These are phyloP conservation scores for Tetropium fuscum DNA, from an alignment of 2,888 invertebrate species.

Conservation along the genomic window DNA sequence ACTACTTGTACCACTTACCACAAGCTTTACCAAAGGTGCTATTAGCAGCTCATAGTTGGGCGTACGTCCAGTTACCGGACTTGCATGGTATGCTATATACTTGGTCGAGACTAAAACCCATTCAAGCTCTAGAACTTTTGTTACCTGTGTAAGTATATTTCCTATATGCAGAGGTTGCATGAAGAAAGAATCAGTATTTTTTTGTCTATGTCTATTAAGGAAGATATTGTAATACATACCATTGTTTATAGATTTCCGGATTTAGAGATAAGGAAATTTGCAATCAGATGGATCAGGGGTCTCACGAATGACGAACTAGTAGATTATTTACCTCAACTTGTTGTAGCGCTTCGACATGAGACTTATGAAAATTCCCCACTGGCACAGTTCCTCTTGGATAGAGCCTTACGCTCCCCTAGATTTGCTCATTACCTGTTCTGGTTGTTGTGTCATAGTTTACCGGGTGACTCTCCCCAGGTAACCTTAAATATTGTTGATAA, in stretches of 20 bases:
- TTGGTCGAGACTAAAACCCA: conserved; percentile 89
- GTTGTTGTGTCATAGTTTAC: conserved; percentile 87
- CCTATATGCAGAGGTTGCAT: too few relatives aligned
- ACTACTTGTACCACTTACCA: conserved; percentile 86
- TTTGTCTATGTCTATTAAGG: too few relatives aligned
- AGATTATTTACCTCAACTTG: conserved; percentile 92
- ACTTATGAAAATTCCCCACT: conserved; percentile 92
- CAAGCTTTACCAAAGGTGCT: conserved; percentile 89
- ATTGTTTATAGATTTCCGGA: conserved; percentile 86
- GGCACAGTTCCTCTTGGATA: conserved; percentile 83
- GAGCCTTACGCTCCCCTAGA: conserved; percentile 87
- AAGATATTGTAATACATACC: too few relatives aligned
- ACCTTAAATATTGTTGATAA: too few relatives aligned
- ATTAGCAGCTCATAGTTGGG: conserved; percentile 92
- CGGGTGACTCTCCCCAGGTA: conserved; percentile 85
- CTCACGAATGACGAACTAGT: conserved; percentile 90
- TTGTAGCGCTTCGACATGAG: conserved; percentile 91
- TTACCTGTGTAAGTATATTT: conserved; percentile 82
- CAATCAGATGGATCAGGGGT: conserved; percentile 83
- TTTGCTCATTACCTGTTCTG: conserved; percentile 97
- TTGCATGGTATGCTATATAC: conserved; percentile 86
- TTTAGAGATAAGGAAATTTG: conserved; percentile 85
- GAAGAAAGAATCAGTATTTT: too few relatives aligned
- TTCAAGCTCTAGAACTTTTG: conserved; percentile 91
- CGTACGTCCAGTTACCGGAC: conserved; percentile 87